Evolutionary conservation across 2,888 invertebrate genomes (phyloP).

Genomic region (Noctua comes): DNA sequence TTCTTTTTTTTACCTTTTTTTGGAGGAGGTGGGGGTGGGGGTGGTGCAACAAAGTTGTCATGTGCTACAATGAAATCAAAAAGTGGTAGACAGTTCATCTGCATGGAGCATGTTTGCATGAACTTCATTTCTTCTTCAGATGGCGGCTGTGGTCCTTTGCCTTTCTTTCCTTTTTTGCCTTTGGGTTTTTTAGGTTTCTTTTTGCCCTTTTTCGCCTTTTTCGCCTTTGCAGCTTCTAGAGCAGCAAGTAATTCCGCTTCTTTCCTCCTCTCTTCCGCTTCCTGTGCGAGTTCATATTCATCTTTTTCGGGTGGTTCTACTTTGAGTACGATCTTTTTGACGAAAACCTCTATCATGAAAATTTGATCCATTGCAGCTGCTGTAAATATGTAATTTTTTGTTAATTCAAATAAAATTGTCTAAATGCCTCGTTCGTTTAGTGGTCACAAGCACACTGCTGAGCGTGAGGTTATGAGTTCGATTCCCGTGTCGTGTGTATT

Average conservation of each 20-base stretch:
- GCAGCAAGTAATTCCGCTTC: conserved; percentile 82
- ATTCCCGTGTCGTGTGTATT: neutral
- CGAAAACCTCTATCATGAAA: conserved; percentile 87
- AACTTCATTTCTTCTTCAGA: conserved; percentile 88
- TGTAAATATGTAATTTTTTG: conserved; percentile 21
- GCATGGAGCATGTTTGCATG: conserved; percentile 86
- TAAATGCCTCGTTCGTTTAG: neutral
- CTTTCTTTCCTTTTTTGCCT: conserved; percentile 73
- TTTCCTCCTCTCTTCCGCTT: conserved; percentile 79
- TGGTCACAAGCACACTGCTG: neutral
- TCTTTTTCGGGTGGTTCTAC: conserved; percentile 86
- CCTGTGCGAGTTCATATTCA: conserved; percentile 83
- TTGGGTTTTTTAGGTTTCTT: conserved; percentile 73
- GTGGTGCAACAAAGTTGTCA: conserved; percentile 86
- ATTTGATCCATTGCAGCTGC: conserved; percentile 84
- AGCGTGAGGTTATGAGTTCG: neutral
- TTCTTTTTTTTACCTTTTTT: conserved; percentile 73
- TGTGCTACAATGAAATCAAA: conserved; percentile 88
- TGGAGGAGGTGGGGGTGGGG: conserved; percentile 81
- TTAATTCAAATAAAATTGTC: conserved; percentile 2
- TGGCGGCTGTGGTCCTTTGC: conserved; percentile 81
- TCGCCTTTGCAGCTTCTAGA: conserved; percentile 72
- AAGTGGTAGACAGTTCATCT: conserved; percentile 85
- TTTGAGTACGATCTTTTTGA: conserved; percentile 85
- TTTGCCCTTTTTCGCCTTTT: conserved; percentile 74